These are phyloP conservation scores for Hypomesus transpacificus DNA, from an alignment of 2,113 vertebrate species.

Conservation along the genomic window DNA sequence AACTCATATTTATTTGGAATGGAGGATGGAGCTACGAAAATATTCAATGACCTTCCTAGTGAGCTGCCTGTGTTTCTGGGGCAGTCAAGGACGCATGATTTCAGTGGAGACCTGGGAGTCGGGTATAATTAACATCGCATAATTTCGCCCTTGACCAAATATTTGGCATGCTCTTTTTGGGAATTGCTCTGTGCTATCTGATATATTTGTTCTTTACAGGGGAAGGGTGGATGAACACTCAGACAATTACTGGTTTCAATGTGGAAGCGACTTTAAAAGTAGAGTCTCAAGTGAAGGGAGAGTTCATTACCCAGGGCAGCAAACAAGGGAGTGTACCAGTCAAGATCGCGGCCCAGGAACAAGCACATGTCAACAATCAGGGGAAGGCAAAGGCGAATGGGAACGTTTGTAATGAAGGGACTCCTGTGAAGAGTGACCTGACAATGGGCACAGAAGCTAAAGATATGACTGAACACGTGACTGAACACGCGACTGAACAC, in stretches of 20 bases:
- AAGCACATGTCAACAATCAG: conserved; percentile 37
- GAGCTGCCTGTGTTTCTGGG: conserved; percentile 6
- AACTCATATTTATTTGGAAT: too few species aligned
- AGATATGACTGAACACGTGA: conserved; percentile 5
- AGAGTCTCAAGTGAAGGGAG: conserved; percentile 51
- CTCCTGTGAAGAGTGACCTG: conserved; percentile 23
- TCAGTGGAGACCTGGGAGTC: conserved; percentile 31
- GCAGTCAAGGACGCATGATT: background rate
- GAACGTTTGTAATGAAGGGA: conserved; percentile 30
- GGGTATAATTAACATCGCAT: conserved; percentile 52
- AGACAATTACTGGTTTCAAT: conserved; percentile 44
- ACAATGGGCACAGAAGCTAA: conserved; percentile 16
- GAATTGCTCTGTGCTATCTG: conserved; percentile 31
- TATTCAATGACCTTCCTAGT: conserved; percentile 30
- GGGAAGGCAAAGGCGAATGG: conserved; percentile 31
- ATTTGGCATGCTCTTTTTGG: conserved; percentile 6
- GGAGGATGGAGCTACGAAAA: conserved; percentile 3
- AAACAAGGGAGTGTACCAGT: conserved; percentile 18
- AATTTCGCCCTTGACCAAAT: conserved; percentile 48
- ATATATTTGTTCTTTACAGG: conserved; percentile 58
- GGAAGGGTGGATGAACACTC: conserved; percentile 41
- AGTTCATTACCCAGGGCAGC: conserved; percentile 22
- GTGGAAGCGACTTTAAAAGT: conserved; percentile 42
- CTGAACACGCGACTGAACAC: conserved; percentile 10
- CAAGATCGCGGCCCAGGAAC: conserved; percentile 26